These are phyloP conservation scores for Natrix natrix DNA, from an alignment of 2,797 vertebrate species.

Conservation along the genomic window DNA sequence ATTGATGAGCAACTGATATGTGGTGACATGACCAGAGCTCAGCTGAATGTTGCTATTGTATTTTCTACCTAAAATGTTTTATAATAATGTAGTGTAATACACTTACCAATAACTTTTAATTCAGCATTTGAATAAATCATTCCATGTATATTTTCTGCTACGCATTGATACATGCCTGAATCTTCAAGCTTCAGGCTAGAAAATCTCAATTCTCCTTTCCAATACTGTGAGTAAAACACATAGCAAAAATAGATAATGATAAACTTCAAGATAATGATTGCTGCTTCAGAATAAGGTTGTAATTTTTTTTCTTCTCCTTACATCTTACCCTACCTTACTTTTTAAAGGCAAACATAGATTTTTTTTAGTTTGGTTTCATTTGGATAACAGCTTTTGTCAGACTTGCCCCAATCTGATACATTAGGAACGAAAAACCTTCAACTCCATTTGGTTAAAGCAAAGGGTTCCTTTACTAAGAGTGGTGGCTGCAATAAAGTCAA, in stretches of 20 bases:
- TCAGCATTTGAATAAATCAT: conserved; percentile 91
- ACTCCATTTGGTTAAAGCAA: background rate
- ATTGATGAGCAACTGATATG: background rate
- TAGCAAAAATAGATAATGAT: conserved; percentile 31
- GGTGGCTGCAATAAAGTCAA: background rate
- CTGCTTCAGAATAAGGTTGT: conserved; percentile 1
- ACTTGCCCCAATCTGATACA: background rate
- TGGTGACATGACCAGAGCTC: background rate
- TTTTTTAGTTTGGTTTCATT: background rate
- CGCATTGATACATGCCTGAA: conserved; percentile 96
- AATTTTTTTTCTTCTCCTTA: background rate
- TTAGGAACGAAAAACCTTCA: background rate
- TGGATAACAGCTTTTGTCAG: background rate
- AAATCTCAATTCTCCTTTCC: conserved; percentile 82
- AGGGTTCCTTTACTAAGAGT: background rate
- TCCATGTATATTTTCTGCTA: conserved; percentile 86
- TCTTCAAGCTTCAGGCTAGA: conserved; percentile 81
- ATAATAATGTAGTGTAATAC: conserved; percentile 27
- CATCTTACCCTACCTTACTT: background rate
- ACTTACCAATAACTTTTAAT: conserved; percentile 91
- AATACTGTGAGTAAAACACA: conserved; percentile 56
- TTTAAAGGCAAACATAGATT: background rate
- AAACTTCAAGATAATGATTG: background rate
- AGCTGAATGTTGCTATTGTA: background rate
- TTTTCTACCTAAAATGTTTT: background rate